Evolutionary conservation across 2,888 invertebrate species (phyloP).

Genomic region (Perithous albicinctus): DNA sequence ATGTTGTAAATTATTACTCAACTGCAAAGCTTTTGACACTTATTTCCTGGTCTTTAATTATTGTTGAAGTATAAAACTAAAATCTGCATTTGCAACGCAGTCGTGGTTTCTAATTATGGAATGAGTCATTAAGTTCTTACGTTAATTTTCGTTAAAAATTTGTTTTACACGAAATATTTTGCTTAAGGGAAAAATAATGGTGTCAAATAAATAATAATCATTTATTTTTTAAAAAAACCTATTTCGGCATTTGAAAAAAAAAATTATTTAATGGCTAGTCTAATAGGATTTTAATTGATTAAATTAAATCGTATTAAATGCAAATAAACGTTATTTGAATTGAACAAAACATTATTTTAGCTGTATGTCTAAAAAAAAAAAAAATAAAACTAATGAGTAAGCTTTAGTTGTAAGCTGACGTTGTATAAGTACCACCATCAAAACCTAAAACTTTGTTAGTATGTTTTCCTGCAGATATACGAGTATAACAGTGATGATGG

Average conservation of each 20-base stretch:
- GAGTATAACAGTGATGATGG: not conserved
- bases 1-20: not conserved
- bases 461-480: not conserved
- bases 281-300: too few relatives aligned
- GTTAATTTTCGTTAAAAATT: not conserved
- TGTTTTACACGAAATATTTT: not conserved
- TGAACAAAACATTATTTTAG: not conserved
- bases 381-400: not conserved
- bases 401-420: not conserved
- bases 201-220: too few relatives aligned
- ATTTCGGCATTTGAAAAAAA: too few relatives aligned
- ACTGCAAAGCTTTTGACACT: slow-evolving; percentile 2
- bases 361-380: not conserved
- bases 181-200: not conserved
- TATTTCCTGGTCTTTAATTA: not conserved
- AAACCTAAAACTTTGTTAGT: slow-evolving; percentile 38
- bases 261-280: too few relatives aligned
- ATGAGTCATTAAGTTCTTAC: slow-evolving; percentile 35
- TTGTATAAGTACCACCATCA: not conserved
- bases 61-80: not conserved
- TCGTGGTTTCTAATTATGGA: slow-evolving; percentile 17
- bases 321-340: too few relatives aligned
- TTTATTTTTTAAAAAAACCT: too few relatives aligned
- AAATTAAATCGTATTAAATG: too few relatives aligned
- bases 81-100: not conserved